Conservation (phyloP, 2,797 vertebrate genomes). For the Argyrosomus regius region DNA sequence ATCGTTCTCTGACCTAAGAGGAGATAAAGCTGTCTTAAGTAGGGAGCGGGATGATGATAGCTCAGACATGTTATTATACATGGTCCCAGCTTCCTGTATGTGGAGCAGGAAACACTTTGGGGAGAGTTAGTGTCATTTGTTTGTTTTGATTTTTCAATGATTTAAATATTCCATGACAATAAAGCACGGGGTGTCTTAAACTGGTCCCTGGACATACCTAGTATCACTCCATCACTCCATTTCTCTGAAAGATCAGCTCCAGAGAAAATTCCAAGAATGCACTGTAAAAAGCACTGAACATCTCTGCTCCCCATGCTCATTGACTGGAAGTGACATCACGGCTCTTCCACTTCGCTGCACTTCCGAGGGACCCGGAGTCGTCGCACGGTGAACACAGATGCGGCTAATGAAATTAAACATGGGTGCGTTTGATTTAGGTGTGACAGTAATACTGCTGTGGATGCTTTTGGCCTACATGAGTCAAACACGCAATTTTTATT, state of each 20-base stretch:
- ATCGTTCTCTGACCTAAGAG: neutral
- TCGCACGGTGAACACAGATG: conserved; percentile 7
- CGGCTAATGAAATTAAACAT: conserved; percentile 30
- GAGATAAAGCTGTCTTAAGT: conserved; percentile 7
- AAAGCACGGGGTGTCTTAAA: neutral
- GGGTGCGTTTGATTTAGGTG: conserved; percentile 13
- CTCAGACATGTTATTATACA: neutral
- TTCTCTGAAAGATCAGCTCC: conserved; percentile 3
- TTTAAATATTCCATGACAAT: conserved; percentile 3
- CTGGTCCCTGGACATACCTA: neutral
- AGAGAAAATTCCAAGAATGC: conserved; percentile 52
- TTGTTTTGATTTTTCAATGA: neutral
- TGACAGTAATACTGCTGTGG: conserved; percentile 1
- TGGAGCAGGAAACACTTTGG: neutral
- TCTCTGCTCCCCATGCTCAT: conserved; percentile 34
- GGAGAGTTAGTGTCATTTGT: neutral
- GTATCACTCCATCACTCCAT: conserved; percentile 4
- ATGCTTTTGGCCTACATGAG: conserved; percentile 5
- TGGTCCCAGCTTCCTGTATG: neutral
- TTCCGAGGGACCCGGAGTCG: conserved; percentile 10
- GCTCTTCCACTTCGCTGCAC: conserved; percentile 46
- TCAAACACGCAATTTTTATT: conserved; percentile 8
- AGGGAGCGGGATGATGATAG: neutral
- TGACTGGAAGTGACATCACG: conserved; percentile 64
- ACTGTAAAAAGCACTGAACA: conserved; percentile 28